These are phyloP conservation scores for Helogale parvula DNA, from an alignment of 2,113 vertebrate species.

Conservation along the genomic window DNA sequence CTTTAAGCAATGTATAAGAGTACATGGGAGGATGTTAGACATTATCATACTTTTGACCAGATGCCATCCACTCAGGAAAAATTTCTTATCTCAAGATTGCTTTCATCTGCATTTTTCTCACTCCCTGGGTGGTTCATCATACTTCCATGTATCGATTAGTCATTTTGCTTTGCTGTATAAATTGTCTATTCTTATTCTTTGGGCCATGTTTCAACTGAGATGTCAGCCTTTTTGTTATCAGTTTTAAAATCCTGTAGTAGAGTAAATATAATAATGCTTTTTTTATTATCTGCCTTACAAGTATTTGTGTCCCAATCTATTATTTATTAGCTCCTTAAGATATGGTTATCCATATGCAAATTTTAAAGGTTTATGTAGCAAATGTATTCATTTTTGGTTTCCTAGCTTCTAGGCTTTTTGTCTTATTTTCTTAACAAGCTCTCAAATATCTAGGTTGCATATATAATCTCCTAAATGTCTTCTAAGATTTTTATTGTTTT, in stretches of 20 bases:
- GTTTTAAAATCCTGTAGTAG: not conserved
- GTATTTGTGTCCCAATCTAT: not conserved
- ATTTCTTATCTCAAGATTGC: not conserved
- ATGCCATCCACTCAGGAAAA: not conserved
- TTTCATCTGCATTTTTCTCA: not conserved
- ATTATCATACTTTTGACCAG: not conserved
- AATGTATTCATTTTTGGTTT: not conserved
- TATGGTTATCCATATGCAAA: not conserved
- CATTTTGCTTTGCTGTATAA: slow-evolving; percentile 8
- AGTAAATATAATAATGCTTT: not conserved
- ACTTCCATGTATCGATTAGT: not conserved
- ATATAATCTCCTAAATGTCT: slow-evolving; percentile 18
- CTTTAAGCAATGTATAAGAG: not conserved
- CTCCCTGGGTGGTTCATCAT: not conserved
- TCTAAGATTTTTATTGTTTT: slow-evolving; percentile 54
- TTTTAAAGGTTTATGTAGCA: not conserved
- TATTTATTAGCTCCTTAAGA: not conserved
- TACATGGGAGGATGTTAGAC: not conserved
- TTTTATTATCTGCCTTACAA: not conserved
- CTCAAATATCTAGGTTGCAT: slow-evolving; percentile 21
- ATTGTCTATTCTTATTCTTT: not conserved
- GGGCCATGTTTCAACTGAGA: not conserved
- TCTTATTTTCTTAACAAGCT: not conserved
- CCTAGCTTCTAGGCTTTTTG: not conserved
- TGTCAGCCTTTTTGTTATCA: not conserved